These are phyloP conservation scores for Rhynchophorus ferrugineus DNA, from an alignment of 1,140 invertebrate genomes.

Conservation along the genomic window DNA sequence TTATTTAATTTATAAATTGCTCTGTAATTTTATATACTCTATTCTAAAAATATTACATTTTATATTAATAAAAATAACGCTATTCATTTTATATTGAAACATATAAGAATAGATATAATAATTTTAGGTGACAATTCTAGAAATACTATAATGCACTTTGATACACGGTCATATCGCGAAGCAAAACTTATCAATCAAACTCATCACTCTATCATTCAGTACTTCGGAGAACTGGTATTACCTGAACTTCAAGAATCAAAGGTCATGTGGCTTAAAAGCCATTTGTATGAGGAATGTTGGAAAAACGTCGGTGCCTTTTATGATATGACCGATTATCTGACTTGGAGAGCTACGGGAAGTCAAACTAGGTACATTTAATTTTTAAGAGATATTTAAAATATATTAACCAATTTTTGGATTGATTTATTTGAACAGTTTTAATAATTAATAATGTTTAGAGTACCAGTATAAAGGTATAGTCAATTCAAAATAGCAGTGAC, in stretches of 20 bases:
- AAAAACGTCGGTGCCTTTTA: conserved; percentile 65
- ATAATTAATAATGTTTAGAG: too few relatives aligned
- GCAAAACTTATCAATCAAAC: conserved; percentile 75
- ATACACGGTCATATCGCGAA: conserved; percentile 79
- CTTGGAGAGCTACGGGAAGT: conserved; percentile 79
- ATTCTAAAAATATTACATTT: too few relatives aligned
- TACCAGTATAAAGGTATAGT: too few relatives aligned
- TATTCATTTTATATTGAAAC: too few relatives aligned
- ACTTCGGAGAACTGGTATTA: conserved; percentile 85
- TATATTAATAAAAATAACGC: too few relatives aligned
- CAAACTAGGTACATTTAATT: conserved; percentile 45
- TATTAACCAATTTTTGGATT: too few relatives aligned
- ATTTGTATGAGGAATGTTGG: conserved; percentile 62
- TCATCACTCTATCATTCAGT: conserved; percentile 66
- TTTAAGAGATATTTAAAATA: neutral
- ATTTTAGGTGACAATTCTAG: conserved; percentile 54
- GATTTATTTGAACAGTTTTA: too few relatives aligned
- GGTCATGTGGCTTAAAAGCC: conserved; percentile 83
- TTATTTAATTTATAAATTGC: too few relatives aligned
- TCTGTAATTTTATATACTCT: too few relatives aligned
- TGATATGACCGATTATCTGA: conserved; percentile 91
- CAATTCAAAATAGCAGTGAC: too few relatives aligned
- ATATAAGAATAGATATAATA: too few relatives aligned
- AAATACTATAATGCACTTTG: conserved; percentile 95
- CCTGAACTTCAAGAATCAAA: conserved; percentile 93